Base-by-base conservation (phyloP, 2,888 invertebrate genomes). In the Acholoe squamosa region DNA sequence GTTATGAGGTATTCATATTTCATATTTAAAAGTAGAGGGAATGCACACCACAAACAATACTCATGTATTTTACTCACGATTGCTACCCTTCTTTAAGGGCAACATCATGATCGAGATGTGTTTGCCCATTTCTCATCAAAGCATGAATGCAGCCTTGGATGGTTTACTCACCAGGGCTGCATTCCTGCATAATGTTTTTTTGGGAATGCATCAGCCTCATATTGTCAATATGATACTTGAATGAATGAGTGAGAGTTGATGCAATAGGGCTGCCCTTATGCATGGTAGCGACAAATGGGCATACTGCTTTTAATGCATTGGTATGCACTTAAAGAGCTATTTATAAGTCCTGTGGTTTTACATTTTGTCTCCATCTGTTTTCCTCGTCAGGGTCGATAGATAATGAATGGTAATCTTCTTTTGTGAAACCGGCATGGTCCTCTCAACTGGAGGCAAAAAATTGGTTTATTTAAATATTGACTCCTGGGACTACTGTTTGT, bases 401-500 rank as follows among this genome's bases (percentile, higher is more conserved):
- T 84, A 84, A 84, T 84, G 84, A 84, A 84, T 84, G 84, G 34
- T 84, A 84, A 84, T 84, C 84, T 28, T 84, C 84, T 84, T 84
- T 31, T 34, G 51, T 31, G 28, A 77, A 34, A 84, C 34, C 51
- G 28, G 43, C 16, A 43, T 34, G 43, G 19, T 84, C 19, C 43
- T 84, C 34, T 3, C 5, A 25, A 71, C 25, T 14, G 7, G n/a
- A 84, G 43, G 84, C 33, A 25, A 84, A 84, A 84, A 84, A 34
- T 84, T 25, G 84, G 43, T 28, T 34, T 84, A 84, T 43, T 71
- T 28, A 22, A 28, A 71, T 28, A 71, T 28, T 71, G 71, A 71
- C 25, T 28, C 28, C 71, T 71, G 3, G 25, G 25, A 71, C 71
- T 25, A 71, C 14, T 71, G 31, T 25, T 61, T 71, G 71, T 71